Conservation (phyloP, 2,797 vertebrate genomes). For the Phoeniculus purpureus region DNA sequence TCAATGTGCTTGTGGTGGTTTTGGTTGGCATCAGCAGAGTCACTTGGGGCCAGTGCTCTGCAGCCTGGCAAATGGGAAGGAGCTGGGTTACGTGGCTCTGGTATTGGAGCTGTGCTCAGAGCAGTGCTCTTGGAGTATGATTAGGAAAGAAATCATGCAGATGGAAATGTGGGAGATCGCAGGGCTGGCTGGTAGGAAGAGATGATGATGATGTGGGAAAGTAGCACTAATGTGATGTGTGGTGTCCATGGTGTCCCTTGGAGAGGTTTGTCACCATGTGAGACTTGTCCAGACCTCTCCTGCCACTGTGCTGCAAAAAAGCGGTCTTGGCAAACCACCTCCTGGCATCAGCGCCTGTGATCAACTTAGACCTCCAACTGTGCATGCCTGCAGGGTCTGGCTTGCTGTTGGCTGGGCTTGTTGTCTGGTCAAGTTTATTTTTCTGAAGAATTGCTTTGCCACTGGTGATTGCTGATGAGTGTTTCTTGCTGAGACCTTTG, state of each 20-base stretch:
- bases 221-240: not conserved
- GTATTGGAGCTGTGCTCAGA: not conserved
- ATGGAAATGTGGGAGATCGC: not conserved
- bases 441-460: not conserved
- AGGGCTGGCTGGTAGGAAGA: not conserved
- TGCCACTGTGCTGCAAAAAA: not conserved
- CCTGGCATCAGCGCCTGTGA: not conserved
- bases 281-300: not conserved
- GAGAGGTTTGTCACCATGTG: rapidly evolving
- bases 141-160: not conserved
- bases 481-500: not conserved
- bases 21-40: not conserved
- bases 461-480: not conserved
- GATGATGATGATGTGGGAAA: not conserved
- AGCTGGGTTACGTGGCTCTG: not conserved
- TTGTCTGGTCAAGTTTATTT: not conserved
- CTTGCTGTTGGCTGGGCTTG: not conserved
- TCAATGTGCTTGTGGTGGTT: not conserved
- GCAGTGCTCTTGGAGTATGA: not conserved
- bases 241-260: rapidly evolving
- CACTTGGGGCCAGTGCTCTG: not conserved
- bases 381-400: not conserved
- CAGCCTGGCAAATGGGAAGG: rapidly evolving
- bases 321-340: not conserved
- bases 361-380: not conserved